Evolutionary conservation across 2,888 invertebrate species (phyloP), one percentile per base, ranked within the genome.

Genomic region (Operophtera brumata): DNA sequence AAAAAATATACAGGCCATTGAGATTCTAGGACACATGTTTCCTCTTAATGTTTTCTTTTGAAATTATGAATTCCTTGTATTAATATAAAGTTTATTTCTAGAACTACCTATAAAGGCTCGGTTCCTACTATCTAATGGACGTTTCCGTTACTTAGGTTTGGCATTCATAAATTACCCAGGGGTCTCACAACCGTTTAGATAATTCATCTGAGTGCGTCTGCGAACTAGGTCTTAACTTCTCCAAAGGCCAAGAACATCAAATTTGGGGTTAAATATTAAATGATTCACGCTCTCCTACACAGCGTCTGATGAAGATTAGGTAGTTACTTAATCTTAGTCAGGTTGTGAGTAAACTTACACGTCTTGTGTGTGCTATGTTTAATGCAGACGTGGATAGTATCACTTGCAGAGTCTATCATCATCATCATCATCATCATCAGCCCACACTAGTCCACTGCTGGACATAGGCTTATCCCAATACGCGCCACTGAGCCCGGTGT

Each of bases 121-220:
- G 4, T 30, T 43, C 6, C 2, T 20, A 7, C 36, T 32, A 32
- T 13, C 11, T 28, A 26, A 42, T 39, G 30, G 34, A 43, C 43
- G 13, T 35, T 47, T 47, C 36, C 30, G 26, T 26, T 43, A 39
- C 50, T 35, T 36, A 26, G 14, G 48, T 45, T 36, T 47, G 30
- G 43, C 47, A 47, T 37, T 47, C 44, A 45, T 54, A 51, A 46
- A 48, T 51, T 43, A 40, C 28, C 25, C 10, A 44, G 30, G 30
- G 10, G 42, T 43, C 42, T 49, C 35, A 42, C 37, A 47, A 30
- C 47, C 43, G 43, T 44, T 47, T 51, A 47, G 50, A 56, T 56
- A 51, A 55, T 50, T 50, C 45, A 55, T 37, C 32, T 11, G 45
- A 48, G 36, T 54, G 47, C 44, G 48, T 45, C 50, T 45, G 28